Percentiles rank a stretch among this genome's conserved stretches.
Conservation (phyloP, 2,888 invertebrate species). For the Andrena bicolor region DNA sequence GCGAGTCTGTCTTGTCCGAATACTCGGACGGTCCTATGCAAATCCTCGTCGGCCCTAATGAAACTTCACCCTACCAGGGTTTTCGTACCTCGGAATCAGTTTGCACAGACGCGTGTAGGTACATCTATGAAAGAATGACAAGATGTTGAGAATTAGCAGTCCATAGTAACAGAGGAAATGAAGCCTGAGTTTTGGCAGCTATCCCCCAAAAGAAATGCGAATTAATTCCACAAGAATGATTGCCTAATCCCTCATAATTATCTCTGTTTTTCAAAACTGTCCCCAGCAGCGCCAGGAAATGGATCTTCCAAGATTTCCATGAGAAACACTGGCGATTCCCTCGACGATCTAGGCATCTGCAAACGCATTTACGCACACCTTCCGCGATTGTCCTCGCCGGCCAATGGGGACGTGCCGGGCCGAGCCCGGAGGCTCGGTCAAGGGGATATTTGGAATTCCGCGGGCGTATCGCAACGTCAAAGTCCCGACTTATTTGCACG, state of each 20-base stretch:
- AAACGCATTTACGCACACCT: neutral
- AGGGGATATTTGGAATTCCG: conserved; percentile 64
- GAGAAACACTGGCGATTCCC: conserved; percentile 32
- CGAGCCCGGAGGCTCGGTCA: neutral
- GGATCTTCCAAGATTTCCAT: neutral
- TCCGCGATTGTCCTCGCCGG: conserved; percentile 23
- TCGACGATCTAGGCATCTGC: neutral
- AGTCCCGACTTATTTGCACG: conserved; percentile 68
- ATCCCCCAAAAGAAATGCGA: no score
- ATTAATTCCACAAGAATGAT: neutral
- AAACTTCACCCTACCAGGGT: conserved; percentile 2
- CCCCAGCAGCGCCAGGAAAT: neutral
- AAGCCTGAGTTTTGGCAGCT: no score
- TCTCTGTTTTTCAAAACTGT: neutral
- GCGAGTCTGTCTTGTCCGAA: conserved; percentile 21
- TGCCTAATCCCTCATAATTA: neutral
- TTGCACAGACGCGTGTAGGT: neutral
- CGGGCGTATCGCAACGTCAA: conserved; percentile 49
- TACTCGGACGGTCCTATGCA: conserved; percentile 14
- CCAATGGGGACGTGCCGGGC: neutral
- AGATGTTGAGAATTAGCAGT: neutral
- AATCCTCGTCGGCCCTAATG: conserved; percentile 18
- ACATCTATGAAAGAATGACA: neutral
- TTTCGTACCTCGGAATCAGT: conserved; percentile 19
- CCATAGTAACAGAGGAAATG: neutral